These are phyloP conservation scores for Gymnocephalus cernua DNA, from an alignment of 2,113 vertebrate species.

Conservation along the genomic window DNA sequence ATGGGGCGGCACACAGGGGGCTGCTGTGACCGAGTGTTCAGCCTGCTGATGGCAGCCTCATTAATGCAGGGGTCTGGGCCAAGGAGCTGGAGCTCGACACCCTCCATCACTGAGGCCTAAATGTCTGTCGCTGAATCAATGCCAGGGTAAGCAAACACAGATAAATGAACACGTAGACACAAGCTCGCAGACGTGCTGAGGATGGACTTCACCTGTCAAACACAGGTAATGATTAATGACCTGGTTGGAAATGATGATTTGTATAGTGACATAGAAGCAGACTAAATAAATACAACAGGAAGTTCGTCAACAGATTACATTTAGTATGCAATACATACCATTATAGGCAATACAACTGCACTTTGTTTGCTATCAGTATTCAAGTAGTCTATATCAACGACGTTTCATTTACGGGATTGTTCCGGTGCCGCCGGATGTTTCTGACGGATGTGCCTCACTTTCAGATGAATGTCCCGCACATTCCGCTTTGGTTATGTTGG, in stretches of 20 bases:
- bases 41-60: constrained; percentile 77
- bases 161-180: constrained; percentile 59
- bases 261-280: constrained; percentile 10
- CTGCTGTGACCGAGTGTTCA: constrained; percentile 74
- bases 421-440: no score
- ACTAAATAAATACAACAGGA: constrained; percentile 29
- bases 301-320: background rate
- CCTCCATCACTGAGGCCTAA: constrained; percentile 65
- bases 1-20: constrained; percentile 71
- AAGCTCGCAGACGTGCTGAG: constrained; percentile 51
- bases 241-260: constrained; percentile 32
- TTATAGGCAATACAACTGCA: constrained; percentile 12
- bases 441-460: no score
- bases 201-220: constrained; percentile 68
- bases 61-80: constrained; percentile 80
- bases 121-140: constrained; percentile 74
- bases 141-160: constrained; percentile 69
- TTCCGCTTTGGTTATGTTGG: no score
- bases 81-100: constrained; percentile 69
- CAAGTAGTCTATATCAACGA: background rate
- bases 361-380: constrained; percentile 27
- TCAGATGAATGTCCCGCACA: no score
- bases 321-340: background rate
- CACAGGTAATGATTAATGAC: constrained; percentile 69
- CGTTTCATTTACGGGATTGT: no score